Base-by-base conservation (phyloP, 2,113 vertebrate species). In the Coryphaenoides rupestris region DNA sequence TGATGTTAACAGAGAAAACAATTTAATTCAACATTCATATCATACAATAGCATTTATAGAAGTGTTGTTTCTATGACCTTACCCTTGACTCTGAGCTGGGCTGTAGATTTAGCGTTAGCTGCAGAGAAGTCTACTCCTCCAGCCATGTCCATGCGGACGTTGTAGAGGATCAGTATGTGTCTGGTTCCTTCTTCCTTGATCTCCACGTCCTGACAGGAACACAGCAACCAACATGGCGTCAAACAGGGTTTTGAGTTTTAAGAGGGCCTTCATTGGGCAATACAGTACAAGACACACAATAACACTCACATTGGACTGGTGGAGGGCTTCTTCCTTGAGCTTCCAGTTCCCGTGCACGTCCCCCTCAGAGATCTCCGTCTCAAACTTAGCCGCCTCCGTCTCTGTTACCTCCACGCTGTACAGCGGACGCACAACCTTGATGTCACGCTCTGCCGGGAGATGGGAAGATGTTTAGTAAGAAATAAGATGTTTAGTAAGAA, bases 11-110 rank as follows among this genome's bases (percentile, higher is more conserved):
- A 4, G 1, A 26, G n/a, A 26, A 58, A 13, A 58, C 9, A 58
- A 23, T 40, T 40, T n/a, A 9, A 40, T 7, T 40, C 33, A 10
- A 40, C 33, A 40, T 40, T 40, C 33, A 40, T 40, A 9, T 40
- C 33, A 40, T 40, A 40, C 33, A 40, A 40, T 40, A 40, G 6
- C 13, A 40, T 40, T 40, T 10, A 9, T 9, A 40, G 33, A 12
- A 58, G 54, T 19, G n/a, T 5, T 22, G 3, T 61, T 21, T 47
- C 15, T 9, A 21, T 1, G 2, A 21, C 62, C 62, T 78, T 74
- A 98, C 95, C 93, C 89, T 98, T 99, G 60, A 99, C 96, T 75
- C 95, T 87, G 59, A 99, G 95, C 73, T 98, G 95, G 77, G 97
- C 97, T 60, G 81, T 93, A 4, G 96, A 94, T 84, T 94, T 98